Base-by-base conservation (phyloP, 2,888 invertebrate genomes). In the Odontothrips loti region DNA sequence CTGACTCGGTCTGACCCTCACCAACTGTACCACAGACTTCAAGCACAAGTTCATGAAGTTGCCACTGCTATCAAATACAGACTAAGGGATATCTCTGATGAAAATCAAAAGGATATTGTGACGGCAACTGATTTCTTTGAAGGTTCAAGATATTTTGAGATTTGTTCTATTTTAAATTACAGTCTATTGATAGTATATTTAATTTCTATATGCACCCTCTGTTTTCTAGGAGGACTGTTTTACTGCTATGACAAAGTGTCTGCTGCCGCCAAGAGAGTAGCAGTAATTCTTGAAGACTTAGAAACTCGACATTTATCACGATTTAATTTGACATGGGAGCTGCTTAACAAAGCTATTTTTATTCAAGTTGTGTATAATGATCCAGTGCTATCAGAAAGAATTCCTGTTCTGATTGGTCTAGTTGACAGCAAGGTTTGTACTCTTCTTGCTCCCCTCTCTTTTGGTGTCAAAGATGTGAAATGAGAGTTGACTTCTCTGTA, bases 331-430 rank as follows among this genome's bases (percentile, higher is more conserved):
- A 91, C 91, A 10, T 93, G 93, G 92, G 90, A 91, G 84, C 88
- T 91, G 84, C 90, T 92, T 83, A 92, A 92, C 87, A 91, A 92
- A 85, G 91, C 91, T 85, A 88, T 93, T 83, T 93, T 92, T 87
- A 92, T 92, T 83, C 88, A 88, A 80, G 87, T 88, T 83, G 88
- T 89, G 58, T 89, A 87, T 84, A 85, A 89, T 78, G 91, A 91
- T 86, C 89, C 90, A 79, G 86, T 89, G 80, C 88, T 91, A 83
- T 90, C 90, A 84, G 89, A 89, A 83, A 89, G 89, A 86, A 87
- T 91, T 80, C 90, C 90, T 82, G 86, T 87, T 27, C 88, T 90
- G 84, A 88, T 90, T 82, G 87, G 88, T 81, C 89, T 90, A 86
- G 89, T 91, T 84, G 34, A 87, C 87, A 87, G 86, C 80, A 12